A percentile compares a stretch with the other conserved stretches of the same genome.
These are phyloP conservation scores for Enteromius paludinosus DNA, from an alignment of 2,797 vertebrate genomes.

Conservation along the genomic window DNA sequence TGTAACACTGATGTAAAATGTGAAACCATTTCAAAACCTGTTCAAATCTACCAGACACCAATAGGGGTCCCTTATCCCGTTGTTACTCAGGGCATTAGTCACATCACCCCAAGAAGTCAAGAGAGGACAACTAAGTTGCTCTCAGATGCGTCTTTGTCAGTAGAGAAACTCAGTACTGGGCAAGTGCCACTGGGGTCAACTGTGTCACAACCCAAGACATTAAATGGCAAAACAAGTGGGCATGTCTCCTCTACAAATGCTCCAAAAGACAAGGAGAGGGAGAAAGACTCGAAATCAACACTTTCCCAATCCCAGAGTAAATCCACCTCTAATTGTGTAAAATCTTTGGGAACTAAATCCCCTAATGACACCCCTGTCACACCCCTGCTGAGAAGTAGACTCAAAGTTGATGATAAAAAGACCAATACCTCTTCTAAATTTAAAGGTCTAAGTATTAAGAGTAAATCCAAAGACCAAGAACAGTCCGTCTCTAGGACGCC, in stretches of 20 bases:
- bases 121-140: conserved; percentile 49
- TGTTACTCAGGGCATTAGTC: conserved; percentile 33
- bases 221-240: conserved; percentile 30
- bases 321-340: conserved; percentile 57
- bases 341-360: conserved; percentile 50
- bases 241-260: conserved; percentile 38
- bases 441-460: conserved; percentile 83
- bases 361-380: conserved; percentile 68
- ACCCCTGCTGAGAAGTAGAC: conserved; percentile 66
- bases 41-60: conserved; percentile 44
- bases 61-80: conserved; percentile 46
- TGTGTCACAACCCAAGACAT: conserved; percentile 51
- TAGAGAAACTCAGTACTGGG: conserved; percentile 46
- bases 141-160: conserved; percentile 42
- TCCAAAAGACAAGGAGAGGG: conserved; percentile 69
- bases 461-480: conserved; percentile 75
- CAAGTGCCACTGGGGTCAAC: conserved; percentile 29
- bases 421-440: conserved; percentile 77
- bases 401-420: conserved; percentile 76
- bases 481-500: conserved; percentile 51
- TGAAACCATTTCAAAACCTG: conserved; percentile 53
- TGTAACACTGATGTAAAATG: conserved; percentile 41
- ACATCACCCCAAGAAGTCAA: conserved; percentile 52
- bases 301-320: conserved; percentile 69
- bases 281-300: conserved; percentile 71